Conservation (phyloP, 2,113 vertebrate genomes). For the Thymallus thymallus region DNA sequence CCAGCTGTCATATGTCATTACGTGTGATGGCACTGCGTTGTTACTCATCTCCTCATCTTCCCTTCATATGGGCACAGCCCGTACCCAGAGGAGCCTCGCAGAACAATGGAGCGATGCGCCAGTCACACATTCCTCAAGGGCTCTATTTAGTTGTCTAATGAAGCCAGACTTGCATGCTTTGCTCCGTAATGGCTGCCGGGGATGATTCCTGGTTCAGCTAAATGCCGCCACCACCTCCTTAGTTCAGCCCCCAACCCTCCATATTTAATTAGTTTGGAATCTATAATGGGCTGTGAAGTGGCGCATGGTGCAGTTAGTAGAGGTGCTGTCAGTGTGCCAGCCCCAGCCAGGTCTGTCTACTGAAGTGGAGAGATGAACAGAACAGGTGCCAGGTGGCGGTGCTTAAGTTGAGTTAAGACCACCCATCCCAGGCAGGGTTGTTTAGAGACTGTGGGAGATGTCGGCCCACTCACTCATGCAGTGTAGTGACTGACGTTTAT, state of each 20-base stretch:
- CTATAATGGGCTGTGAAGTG: constrained; percentile 56
- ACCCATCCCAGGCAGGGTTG: constrained; percentile 24
- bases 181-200: constrained; percentile 29
- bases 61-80: constrained; percentile 41
- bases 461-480: no score
- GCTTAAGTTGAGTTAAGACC: no score
- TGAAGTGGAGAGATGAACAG: constrained; percentile 15
- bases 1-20: constrained; percentile 65
- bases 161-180: constrained; percentile 52
- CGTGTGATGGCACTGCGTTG: constrained; percentile 44
- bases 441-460: constrained; percentile 25
- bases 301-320: constrained; percentile 34
- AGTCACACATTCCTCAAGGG: constrained; percentile 59
- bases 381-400: constrained; percentile 55
- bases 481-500: no score
- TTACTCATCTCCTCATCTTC: constrained; percentile 52
- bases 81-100: constrained; percentile 55
- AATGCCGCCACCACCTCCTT: neutral
- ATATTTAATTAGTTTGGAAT: constrained; percentile 62
- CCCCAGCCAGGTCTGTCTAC: constrained; percentile 50
- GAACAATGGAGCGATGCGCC: constrained; percentile 63
- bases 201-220: neutral
- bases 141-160: constrained; percentile 66
- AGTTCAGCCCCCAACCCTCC: neutral
- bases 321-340: constrained; percentile 34